phyloP scores from a whole-genome alignment of 2,113 vertebrate genomes.

The Brevimyrus niger region DNA sequence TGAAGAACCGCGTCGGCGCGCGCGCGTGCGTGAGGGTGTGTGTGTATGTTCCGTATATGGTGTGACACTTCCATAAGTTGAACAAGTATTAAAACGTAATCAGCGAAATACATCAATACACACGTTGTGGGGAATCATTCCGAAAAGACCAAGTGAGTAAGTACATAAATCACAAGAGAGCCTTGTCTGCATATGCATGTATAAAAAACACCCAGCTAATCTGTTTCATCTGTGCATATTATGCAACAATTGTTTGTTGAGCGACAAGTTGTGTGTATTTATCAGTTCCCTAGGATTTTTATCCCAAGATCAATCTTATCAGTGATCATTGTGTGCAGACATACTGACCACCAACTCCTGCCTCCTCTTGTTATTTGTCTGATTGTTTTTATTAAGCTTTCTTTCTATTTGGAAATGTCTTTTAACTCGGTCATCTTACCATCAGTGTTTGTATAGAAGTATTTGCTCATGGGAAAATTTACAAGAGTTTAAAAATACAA shows the following conservation, averaged over 20 bases:
- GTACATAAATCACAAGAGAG: not conserved
- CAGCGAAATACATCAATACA: conserved; percentile 38
- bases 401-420: not conserved
- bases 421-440: not conserved
- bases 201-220: conserved; percentile 30
- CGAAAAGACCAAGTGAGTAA: not conserved
- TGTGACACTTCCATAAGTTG: not conserved
- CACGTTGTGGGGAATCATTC: conserved; percentile 42
- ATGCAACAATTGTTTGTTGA: not conserved
- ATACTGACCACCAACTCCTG: not conserved
- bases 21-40: not conserved
- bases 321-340: not conserved
- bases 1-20: conserved; percentile 27
- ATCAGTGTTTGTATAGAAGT: not conserved
- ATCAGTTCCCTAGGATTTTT: not conserved
- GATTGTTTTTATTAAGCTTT: not conserved
- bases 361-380: not conserved
- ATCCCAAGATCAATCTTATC: not conserved
- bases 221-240: not conserved
- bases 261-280: not conserved
- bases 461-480: not conserved
- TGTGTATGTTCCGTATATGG: not conserved
- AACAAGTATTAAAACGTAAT: not conserved
- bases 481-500: not conserved
- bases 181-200: not conserved